These are phyloP conservation scores for Embidobia sp. DNA, from an alignment of 2,888 invertebrate genomes.

Conservation along the genomic window DNA sequence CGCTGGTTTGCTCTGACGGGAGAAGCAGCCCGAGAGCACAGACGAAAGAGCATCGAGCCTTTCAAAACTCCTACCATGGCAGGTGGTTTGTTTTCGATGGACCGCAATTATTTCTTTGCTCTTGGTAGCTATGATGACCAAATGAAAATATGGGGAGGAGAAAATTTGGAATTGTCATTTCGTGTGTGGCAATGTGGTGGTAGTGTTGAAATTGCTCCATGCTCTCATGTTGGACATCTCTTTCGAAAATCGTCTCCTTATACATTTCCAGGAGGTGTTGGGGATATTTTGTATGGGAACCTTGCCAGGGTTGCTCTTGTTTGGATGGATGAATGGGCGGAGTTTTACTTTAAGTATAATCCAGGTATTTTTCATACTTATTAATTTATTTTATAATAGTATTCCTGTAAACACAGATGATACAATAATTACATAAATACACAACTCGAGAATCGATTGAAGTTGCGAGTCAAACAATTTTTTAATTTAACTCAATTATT, in stretches of 20 bases:
- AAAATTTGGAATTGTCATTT: constrained; percentile 98
- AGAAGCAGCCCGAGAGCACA: constrained; percentile 85
- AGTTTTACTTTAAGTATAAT: constrained; percentile 94
- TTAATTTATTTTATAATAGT: too few species aligned
- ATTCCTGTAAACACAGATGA: too few species aligned
- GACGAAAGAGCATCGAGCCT: constrained; percentile 86
- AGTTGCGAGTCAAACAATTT: too few species aligned
- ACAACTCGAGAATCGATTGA: too few species aligned
- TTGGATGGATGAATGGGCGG: constrained; percentile 99
- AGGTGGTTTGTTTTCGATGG: constrained; percentile 95
- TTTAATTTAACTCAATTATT: too few species aligned
- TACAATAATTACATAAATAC: too few species aligned
- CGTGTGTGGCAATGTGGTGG: constrained; percentile 98
- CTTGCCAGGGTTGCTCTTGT: constrained; percentile 96
- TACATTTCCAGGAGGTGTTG: constrained; percentile 95
- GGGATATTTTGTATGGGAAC: constrained; percentile 93
- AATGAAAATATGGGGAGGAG: constrained; percentile 98
- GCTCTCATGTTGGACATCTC: constrained; percentile 96
- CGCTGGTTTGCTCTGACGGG: constrained; percentile 91
- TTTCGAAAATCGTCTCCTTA: constrained; percentile 97
- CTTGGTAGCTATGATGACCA: constrained; percentile 88
- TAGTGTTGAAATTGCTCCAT: constrained; percentile 93
- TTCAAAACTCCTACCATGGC: constrained; percentile 95
- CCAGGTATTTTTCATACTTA: constrained; percentile 81
- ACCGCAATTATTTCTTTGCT: constrained; percentile 92